phyloP scores from a whole-genome alignment of 2,113 vertebrate species.

The Chionomys nivalis region DNA sequence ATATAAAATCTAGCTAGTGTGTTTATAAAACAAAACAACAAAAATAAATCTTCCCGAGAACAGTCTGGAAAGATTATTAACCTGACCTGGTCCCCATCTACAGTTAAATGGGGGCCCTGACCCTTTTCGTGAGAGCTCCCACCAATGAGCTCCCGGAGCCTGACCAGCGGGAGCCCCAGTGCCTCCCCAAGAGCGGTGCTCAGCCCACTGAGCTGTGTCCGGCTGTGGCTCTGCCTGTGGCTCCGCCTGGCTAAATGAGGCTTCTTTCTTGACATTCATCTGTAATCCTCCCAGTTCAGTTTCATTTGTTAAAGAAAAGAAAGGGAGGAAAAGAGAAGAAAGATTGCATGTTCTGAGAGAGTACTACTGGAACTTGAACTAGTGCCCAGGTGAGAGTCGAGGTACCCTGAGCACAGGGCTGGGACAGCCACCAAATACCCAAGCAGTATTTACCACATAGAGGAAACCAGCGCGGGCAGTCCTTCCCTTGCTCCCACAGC shows the following conservation, averaged over 20 bases:
- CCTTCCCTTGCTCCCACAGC: background rate
- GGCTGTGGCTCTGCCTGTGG: background rate
- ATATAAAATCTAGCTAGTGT: conserved; percentile 13
- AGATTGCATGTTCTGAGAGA: background rate
- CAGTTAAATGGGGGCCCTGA: background rate
- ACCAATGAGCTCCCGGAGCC: background rate
- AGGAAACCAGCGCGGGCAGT: too few species aligned
- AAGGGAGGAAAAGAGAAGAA: background rate
- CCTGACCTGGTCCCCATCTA: background rate
- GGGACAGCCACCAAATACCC: background rate
- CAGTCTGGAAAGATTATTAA: background rate
- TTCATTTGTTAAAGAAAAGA: background rate
- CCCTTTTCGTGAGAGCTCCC: background rate
- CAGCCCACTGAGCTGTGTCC: background rate
- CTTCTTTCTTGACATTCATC: background rate
- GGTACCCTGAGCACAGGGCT: background rate
- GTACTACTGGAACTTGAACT: background rate
- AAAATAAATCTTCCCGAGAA: background rate
- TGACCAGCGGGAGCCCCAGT: background rate
- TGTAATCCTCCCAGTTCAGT: background rate
- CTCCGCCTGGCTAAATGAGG: background rate
- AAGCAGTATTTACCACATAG: background rate
- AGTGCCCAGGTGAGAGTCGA: background rate
- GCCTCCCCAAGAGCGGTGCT: background rate
- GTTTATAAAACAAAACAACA: background rate